Conservation (phyloP, 2,113 vertebrate genomes). For the Seriola dumerili region DNA sequence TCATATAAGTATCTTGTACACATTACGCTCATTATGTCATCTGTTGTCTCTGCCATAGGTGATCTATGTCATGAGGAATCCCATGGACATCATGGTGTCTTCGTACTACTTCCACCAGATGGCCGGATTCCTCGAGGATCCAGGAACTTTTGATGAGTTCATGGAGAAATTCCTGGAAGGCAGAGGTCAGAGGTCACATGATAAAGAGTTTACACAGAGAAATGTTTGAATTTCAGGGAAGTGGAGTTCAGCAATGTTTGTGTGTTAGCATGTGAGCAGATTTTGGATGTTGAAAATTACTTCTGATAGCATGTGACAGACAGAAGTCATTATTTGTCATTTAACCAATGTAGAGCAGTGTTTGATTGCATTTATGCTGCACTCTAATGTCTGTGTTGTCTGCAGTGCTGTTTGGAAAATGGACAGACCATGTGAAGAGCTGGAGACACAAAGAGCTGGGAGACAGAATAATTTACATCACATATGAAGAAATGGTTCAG, state of each 20-base stretch:
- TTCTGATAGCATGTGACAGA: background rate
- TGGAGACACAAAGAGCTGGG: constrained; percentile 78
- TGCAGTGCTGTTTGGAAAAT: constrained; percentile 85
- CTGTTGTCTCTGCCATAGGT: constrained; percentile 67
- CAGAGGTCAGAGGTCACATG: constrained; percentile 68
- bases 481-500: constrained; percentile 85
- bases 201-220: background rate
- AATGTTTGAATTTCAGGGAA: background rate
- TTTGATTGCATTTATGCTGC: background rate
- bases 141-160: constrained; percentile 86
- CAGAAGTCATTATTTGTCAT: background rate
- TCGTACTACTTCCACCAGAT: constrained; percentile 86
- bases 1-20: background rate
- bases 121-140: constrained; percentile 83
- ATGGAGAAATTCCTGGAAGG: constrained; percentile 82
- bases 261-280: background rate
- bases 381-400: constrained; percentile 17
- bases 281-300: background rate
- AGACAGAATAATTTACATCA: constrained; percentile 82
- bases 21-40: background rate
- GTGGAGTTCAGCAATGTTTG: background rate
- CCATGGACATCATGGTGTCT: constrained; percentile 84
- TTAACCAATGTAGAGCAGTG: background rate
- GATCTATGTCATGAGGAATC: constrained; percentile 85
- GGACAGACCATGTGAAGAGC: constrained; percentile 85